Conservation (phyloP, 2,888 invertebrate species). For the Callosobruchus maculatus region DNA sequence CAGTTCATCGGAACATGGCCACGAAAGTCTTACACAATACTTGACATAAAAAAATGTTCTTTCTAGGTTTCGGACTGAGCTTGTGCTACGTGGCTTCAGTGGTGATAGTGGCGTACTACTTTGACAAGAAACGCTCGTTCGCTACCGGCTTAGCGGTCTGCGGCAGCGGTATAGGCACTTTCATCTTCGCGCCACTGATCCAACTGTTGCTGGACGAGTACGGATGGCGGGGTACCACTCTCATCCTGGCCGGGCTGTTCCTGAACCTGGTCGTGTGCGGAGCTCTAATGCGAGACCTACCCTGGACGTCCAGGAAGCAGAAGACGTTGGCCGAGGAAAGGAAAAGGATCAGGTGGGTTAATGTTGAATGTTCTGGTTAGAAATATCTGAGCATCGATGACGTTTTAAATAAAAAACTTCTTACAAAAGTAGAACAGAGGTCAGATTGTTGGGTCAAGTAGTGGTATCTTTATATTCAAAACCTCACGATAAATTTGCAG, state of each 20-base stretch:
- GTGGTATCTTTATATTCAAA: no score
- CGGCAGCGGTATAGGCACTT: constrained; percentile 85
- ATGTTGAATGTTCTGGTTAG: background rate
- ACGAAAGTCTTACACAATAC: no score
- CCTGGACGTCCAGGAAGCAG: constrained; percentile 62
- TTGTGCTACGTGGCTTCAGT: constrained; percentile 88
- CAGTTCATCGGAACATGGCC: no score
- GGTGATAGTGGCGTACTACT: constrained; percentile 87
- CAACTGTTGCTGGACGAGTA: constrained; percentile 71
- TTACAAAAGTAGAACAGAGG: no score
- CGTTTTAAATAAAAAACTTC: no score
- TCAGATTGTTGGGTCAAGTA: no score
- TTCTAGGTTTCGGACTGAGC: constrained; percentile 72
- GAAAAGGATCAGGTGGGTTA: constrained; percentile 49
- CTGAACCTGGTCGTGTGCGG: constrained; percentile 80
- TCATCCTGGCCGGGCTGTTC: constrained; percentile 78
- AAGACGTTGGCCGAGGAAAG: constrained; percentile 62
- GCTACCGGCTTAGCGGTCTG: constrained; percentile 85
- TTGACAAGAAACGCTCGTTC: constrained; percentile 77
- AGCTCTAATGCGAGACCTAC: constrained; percentile 73
- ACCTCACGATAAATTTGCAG: no score
- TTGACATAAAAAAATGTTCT: no score
- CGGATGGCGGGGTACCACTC: constrained; percentile 78
- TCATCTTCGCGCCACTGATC: constrained; percentile 78
- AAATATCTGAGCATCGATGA: no score